Evolutionary conservation across 2,797 vertebrate genomes (phyloP), one percentile per base, ranked within the genome.

Genomic region (Oreonectes daqikongensis): DNA sequence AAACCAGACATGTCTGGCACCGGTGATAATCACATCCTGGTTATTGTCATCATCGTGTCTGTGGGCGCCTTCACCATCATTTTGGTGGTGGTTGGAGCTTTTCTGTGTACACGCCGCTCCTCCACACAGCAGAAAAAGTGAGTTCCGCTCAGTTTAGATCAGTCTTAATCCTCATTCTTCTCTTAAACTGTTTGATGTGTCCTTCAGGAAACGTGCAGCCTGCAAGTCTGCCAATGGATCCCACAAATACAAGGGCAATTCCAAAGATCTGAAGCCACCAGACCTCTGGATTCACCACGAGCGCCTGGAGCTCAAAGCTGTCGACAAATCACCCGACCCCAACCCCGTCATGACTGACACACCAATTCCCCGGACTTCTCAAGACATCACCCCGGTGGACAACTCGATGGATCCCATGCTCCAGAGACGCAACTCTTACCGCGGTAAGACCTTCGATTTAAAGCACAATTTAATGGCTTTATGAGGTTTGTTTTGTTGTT

Each of bases 201-300:
- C 11, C 26, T 38, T 15, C 89, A 99, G 98, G 85, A 99, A 99
- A 85, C 93, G 97, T 20, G 97, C 97, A 0, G 97, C 97, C 42
- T 97, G 95, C 77, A 99, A 99, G 82, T 96, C 97, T 0, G 93
- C 95, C 32, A 99, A 99, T 0, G 96, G 98, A 70, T 97, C 97
- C 72, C 97, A 99, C 89, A 99, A 99, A 83, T 98, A 98, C 92
- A 99, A 99, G 85, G 95, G 95, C 0, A 99, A 96, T 90, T 94
- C 96, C 84, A 99, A 99, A 87, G 98, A 99, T 75, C 95, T 99
- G 77, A 99, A 99, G 68, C 98, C 98, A 0, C 97, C 98, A 0
- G 97, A 99, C 82, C 95, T 99, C 8, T 99, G 98, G 97, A 99
- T 99, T 85, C 98, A 99, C 79, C 98, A 99, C 0, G 97, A 99